These are phyloP conservation scores for Procavia capensis DNA, from an alignment of 2,113 vertebrate genomes.

Conservation along the genomic window DNA sequence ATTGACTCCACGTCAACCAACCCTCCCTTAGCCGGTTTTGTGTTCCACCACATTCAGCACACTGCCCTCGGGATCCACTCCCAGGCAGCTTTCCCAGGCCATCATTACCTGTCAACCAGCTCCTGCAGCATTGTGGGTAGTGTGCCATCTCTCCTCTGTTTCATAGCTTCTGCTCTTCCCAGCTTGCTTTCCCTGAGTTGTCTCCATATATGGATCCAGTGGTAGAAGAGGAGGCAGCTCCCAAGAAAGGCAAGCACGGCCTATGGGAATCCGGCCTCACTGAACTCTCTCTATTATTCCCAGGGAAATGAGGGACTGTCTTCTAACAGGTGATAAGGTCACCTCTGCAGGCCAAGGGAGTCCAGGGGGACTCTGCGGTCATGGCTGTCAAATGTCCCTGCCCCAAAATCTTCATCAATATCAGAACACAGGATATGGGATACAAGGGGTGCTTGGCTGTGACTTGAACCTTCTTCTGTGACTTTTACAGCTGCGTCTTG, in stretches of 20 bases:
- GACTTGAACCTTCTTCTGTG: neutral
- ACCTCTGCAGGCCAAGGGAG: neutral
- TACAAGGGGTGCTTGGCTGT: neutral
- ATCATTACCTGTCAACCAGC: fast-evolving
- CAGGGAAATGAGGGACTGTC: no score
- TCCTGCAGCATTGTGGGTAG: neutral
- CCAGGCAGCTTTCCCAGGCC: neutral
- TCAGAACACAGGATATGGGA: neutral
- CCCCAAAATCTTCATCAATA: neutral
- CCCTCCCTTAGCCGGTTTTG: neutral
- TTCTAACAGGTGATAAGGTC: neutral
- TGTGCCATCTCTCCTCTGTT: neutral
- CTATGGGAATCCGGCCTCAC: neutral
- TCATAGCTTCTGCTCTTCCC: neutral
- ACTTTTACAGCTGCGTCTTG: neutral
- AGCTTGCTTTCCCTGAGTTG: neutral
- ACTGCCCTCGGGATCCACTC: neutral
- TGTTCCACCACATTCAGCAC: neutral
- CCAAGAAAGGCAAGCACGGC: neutral
- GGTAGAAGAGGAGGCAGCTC: neutral
- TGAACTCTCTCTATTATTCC: neutral
- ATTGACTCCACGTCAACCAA: neutral
- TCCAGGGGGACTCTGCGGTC: neutral
- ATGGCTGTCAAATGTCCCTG: neutral
- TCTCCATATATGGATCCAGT: neutral